phyloP scores from a whole-genome alignment of 2,113 vertebrate species.

The Oenanthe melanoleuca region DNA sequence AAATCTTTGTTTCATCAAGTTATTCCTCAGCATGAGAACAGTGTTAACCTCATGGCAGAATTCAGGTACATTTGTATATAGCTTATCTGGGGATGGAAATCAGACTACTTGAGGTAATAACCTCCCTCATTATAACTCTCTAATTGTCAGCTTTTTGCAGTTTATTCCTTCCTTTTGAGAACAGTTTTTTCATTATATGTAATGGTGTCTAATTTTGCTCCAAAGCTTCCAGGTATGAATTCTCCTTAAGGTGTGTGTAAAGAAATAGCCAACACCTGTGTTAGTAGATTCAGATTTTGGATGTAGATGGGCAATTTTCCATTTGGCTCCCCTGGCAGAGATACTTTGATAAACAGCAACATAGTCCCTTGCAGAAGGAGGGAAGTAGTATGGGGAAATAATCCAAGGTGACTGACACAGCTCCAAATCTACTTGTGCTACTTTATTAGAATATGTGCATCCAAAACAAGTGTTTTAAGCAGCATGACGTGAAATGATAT shows the following conservation, averaged over 20 bases:
- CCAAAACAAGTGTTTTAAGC: not conserved
- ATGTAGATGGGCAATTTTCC: not conserved
- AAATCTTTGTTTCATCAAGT: not conserved
- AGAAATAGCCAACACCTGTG: not conserved
- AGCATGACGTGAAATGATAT: not conserved
- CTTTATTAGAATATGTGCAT: too few species aligned
- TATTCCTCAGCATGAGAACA: not conserved
- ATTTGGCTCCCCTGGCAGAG: not conserved
- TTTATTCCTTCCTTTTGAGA: not conserved
- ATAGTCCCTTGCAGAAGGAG: not conserved
- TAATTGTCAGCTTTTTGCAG: not conserved
- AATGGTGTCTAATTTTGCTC: not conserved
- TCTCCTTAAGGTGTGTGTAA: not conserved
- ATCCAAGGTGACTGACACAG: not conserved
- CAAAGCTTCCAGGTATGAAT: not conserved
- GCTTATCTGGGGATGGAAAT: not conserved
- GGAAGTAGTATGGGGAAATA: not conserved
- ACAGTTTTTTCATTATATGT: not conserved
- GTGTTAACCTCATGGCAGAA: not conserved
- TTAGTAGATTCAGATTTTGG: not conserved
- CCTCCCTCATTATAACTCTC: not conserved
- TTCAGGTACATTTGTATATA: not conserved
- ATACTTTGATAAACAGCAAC: not conserved
- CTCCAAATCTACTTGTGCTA: not conserved
- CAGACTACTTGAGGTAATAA: not conserved